Base-by-base conservation (phyloP, 2,113 vertebrate genomes). In the Clarias macrocephalus region DNA sequence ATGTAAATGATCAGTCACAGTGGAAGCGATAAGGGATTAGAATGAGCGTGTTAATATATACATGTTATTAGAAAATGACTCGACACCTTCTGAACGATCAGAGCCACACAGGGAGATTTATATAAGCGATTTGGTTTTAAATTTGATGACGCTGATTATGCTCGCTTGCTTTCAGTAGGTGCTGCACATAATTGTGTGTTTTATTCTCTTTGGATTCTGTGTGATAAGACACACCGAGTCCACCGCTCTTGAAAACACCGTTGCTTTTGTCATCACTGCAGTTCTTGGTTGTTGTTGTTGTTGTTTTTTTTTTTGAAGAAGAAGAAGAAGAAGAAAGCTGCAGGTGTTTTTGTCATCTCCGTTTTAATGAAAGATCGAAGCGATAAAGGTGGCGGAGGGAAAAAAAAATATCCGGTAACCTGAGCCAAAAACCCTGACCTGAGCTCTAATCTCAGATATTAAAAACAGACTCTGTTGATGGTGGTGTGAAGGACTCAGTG, bases 361-460 rank as follows among this genome's bases (percentile, higher is more conserved):
- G 3, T 37, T 80, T 59, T 87, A 87, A 89, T 89, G 68, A 89
- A 89, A 85, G 85, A 89, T 89, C 48, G 63, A 73, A 25, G 13
- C 52, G 88, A 89, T 87, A 86, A 65, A 60, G 48, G 82, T 42
- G 80, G 11, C 37, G 11, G n/a, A 11, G 82, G 6, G 54, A 7
- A 68, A 48, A 84, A 84, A 86, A 84, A 84, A 86, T 56, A 86
- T 84, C 72, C 76, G 81, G 6, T 42, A 19, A 81, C 79, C 73
- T 52, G 73, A 76, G 21, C 33, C 10, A 4, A 75, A 11, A 48
- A 12, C 48, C 37, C 72, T 75, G 72, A 75, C 33, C 72, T 3
- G 33, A 75, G 72, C 42, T 48, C 21, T 76, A 76, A 76, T 76
- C 42, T 76, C 10, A 25, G 42, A 42, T 48, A 73, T 48, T 73